Base-by-base conservation (phyloP, 2,113 vertebrate genomes). In the Chaetura pelagica region DNA sequence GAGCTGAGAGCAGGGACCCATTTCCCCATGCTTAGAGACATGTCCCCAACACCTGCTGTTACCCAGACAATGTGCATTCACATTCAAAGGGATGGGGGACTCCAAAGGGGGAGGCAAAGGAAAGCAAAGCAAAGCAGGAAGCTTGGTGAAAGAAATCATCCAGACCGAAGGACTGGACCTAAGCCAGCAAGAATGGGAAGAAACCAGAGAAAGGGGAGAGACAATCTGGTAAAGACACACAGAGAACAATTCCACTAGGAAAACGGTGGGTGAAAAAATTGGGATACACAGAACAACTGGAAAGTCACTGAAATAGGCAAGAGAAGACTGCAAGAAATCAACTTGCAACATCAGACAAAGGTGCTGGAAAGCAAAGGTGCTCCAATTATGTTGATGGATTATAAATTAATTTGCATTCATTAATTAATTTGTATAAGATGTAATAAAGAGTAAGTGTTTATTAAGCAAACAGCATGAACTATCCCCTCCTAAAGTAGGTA, bases 111-210 rank as follows among this genome's bases (percentile, higher is more conserved):
- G 35, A 84, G 18, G 52, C 49, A 86, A 75, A 90, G 79, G 23
- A 89, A 90, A 92, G 84, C 3, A 4, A 78, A 85, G 85, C n/a
- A 91, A 94, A 87, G 75, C 82, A 92, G 75, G 88, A 93, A 92
- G 73, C 73, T 59, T 89, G 80, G 55, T 74, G 42, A 93, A 91
- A 95, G 72, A 86, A 87, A 84, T 42, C 57, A 89, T 42, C 55
- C 89, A 74, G 61, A 84, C 76, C 87, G 81, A 89, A 95, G 42
- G 91, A 84, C 68, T 85, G 54, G 34, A 76, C 79, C 77, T 87
- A 87, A 91, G 87, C 87, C 91, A 96, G 51, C 22, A 80, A 88
- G 88, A 90, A 94, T 51, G 51, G 20, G 59, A 83, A 73, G 63
- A 94, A 91, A 94, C n/a, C 54, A 80, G 75, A 90, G 67, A 52